Base-by-base conservation (phyloP, 2,888 invertebrate genomes). In the Dolomedes plantarius region DNA sequence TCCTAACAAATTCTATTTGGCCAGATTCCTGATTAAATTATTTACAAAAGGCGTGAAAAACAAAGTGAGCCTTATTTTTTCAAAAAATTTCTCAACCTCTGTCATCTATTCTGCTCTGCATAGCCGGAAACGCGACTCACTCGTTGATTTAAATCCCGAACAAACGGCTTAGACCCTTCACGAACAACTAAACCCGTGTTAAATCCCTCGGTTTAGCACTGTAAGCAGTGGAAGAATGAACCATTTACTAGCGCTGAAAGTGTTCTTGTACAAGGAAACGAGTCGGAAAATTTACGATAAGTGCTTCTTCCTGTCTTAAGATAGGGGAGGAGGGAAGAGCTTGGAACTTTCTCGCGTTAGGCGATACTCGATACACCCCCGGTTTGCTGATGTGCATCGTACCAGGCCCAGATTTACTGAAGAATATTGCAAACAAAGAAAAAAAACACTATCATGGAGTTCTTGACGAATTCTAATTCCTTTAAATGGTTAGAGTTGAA, bases 211-310 rank as follows among this genome's bases (percentile, higher is more conserved):
- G 23, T 56, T 56, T 56, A 56, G 56, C 23, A 11, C 3, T 56
- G 56, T 56, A 56, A 56, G 56, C 9, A 46, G 41, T 5, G 23
- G 19, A 19, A 56, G 23, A 56, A 56, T 56, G 56, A 23, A 11
- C 23, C 56, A 23, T 23, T 56, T 56, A 56, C 56, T 23, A 23
- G 56, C 56, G 56, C 23, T 56, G 56, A 56, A 56, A 56, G 56
- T 56, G 16, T 11, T 23, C 56, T 56, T 23, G 23, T 56, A 27
- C 69, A 56, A 65, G 27, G 19, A 81, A 81, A 74, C 80, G 68
- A 56, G 80, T 28, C 74, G 74, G 80, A 81, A 81, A 81, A 81
- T 81, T 81, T 81, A 81, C 80, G 80, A 81, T 81, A 81, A 74
- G 80, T 81, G 80, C 80, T 68, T 56, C 80, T 68, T 81, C 80